Conservation (phyloP, 2,113 vertebrate genomes). For the Hemichromis elongatus region DNA sequence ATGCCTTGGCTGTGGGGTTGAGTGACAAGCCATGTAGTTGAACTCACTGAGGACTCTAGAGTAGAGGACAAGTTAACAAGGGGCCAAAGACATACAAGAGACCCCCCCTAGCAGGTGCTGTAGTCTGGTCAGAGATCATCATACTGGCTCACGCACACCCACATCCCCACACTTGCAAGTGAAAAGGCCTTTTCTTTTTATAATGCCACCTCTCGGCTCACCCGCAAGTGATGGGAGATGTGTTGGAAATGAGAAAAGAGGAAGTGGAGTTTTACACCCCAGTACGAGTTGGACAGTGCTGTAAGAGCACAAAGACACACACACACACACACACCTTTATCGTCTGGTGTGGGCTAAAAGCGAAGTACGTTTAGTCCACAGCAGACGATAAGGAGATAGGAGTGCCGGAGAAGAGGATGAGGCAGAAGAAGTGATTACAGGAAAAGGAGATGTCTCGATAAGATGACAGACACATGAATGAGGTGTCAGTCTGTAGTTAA, state of each 20-base stretch:
- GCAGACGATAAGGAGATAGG: slow-evolving; percentile 30
- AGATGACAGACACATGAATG: slow-evolving; percentile 51
- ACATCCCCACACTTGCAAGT: not conserved
- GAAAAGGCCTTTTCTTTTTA: not conserved
- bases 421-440: slow-evolving; percentile 45
- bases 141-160: not conserved
- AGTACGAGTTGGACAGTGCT: not conserved
- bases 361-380: not conserved
- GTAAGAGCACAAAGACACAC: accelerated
- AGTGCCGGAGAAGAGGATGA: not conserved
- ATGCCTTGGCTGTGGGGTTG: slow-evolving; percentile 7
- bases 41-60: slow-evolving; percentile 5
- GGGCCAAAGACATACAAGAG: not conserved
- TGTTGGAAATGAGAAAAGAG: slow-evolving; percentile 7
- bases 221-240: not conserved
- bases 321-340: not conserved
- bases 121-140: not conserved
- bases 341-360: not conserved
- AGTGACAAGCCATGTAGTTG: slow-evolving; percentile 8
- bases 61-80: slow-evolving; percentile 15
- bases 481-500: slow-evolving; percentile 2
- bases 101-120: not conserved
- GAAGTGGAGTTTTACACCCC: not conserved
- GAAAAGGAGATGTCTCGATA: slow-evolving; percentile 37
- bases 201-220: slow-evolving; percentile 1